Conservation (phyloP, 1,140 invertebrate genomes). For the Trachymyrmex cornetzi region DNA sequence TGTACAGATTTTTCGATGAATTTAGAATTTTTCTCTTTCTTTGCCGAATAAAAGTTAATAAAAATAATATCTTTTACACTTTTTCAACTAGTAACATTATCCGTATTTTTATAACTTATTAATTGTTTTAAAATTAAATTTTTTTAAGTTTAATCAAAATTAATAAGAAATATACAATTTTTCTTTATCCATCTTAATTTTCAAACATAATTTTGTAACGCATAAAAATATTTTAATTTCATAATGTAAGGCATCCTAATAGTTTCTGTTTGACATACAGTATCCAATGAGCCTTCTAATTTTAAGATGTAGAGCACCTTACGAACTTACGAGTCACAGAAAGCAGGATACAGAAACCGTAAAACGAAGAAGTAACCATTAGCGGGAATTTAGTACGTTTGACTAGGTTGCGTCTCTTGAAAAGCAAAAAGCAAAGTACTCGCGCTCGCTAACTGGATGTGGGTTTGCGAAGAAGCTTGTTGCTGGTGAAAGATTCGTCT, state of each 20-base stretch:
- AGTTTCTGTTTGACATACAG: not conserved
- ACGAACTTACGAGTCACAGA: not conserved
- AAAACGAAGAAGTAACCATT: conserved; percentile 20
- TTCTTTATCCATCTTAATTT: not conserved
- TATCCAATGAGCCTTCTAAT: not conserved
- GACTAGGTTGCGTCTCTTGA: conserved; percentile 39
- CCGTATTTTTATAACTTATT: not conserved
- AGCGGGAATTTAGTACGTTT: conserved; percentile 42
- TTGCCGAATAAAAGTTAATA: not conserved
- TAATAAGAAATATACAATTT: not conserved
- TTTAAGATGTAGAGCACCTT: not conserved
- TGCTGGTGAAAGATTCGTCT: conserved; percentile 63
- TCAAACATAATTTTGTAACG: not conserved
- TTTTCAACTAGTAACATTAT: not conserved
- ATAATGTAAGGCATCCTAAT: not conserved
- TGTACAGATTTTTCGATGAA: conserved; percentile 33
- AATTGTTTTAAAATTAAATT: not conserved
- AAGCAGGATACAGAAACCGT: not conserved
- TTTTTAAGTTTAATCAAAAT: not conserved
- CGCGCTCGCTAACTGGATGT: conserved; percentile 51
- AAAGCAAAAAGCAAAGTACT: conserved; percentile 38
- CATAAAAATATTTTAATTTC: not conserved
- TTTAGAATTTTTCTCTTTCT: conserved; percentile 7
- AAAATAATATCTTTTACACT: not conserved
- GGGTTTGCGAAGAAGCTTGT: conserved; percentile 62